phyloP scores from a whole-genome alignment of 2,888 invertebrate genomes.

The Heliothis peltigera region DNA sequence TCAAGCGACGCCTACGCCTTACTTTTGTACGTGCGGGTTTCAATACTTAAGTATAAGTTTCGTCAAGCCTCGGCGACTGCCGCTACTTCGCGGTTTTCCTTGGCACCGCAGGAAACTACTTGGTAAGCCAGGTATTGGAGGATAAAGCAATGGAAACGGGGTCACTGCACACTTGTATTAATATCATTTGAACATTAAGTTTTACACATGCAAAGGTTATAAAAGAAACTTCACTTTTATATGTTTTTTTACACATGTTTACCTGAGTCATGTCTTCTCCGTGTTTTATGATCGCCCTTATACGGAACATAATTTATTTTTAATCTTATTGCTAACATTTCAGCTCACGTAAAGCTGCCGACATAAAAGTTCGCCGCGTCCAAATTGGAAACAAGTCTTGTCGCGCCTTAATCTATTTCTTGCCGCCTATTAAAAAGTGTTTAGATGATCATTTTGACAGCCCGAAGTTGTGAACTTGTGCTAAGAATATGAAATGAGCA shows the following conservation, averaged over 20 bases:
- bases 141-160: constrained; percentile 49
- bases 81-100: constrained; percentile 49
- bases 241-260: constrained; percentile 9
- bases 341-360: constrained; percentile 86
- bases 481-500: constrained; percentile 39
- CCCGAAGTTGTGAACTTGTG: constrained; percentile 30
- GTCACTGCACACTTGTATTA: constrained; percentile 31
- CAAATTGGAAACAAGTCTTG: constrained; percentile 84
- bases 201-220: constrained; percentile 1
- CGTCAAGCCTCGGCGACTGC: constrained; percentile 30
- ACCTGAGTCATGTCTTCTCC: constrained; percentile 59
- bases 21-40: constrained; percentile 54
- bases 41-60: constrained; percentile 56
- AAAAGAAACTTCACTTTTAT: constrained; percentile 22
- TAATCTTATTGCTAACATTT: constrained; percentile 87
- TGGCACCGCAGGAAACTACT: constrained; percentile 51
- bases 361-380: constrained; percentile 86
- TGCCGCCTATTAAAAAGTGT: constrained; percentile 57
- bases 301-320: constrained; percentile 85
- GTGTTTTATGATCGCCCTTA: constrained; percentile 74
- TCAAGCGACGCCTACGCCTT: constrained; percentile 34
- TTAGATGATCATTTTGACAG: constrained; percentile 43
- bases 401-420: constrained; percentile 70
- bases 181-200: constrained; percentile 22
- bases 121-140: constrained; percentile 46